Conservation (phyloP, 2,888 invertebrate genomes). For the Tribolium freemani region DNA sequence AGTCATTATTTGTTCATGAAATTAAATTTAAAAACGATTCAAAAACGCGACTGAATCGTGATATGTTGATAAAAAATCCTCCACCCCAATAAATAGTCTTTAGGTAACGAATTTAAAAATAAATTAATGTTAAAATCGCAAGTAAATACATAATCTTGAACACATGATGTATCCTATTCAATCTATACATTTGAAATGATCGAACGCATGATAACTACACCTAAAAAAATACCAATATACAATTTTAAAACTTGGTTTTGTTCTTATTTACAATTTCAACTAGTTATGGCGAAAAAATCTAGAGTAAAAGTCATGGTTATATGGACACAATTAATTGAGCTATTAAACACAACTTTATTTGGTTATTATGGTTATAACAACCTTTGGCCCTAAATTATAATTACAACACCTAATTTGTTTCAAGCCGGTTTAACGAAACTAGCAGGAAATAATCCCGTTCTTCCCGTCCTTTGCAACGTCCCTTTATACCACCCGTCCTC, state of each 20-base stretch:
- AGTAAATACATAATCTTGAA: conserved; percentile 43
- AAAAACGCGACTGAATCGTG: background rate
- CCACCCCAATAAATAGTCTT: conserved; percentile 34
- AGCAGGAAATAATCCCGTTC: conserved; percentile 94
- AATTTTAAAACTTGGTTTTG: conserved; percentile 8
- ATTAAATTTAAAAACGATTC: background rate
- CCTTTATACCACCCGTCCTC: conserved; percentile 98
- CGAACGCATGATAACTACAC: background rate
- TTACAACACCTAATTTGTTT: background rate
- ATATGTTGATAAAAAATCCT: conserved; percentile 27
- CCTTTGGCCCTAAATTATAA: conserved; percentile 1
- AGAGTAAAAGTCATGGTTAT: conserved; percentile 33
- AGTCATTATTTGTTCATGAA: conserved; percentile 18
- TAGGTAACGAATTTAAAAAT: conserved; percentile 40
- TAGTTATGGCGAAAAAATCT: conserved; percentile 27
- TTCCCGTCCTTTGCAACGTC: conserved; percentile 89
- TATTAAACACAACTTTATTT: conserved; percentile 33
- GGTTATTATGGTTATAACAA: conserved; percentile 29
- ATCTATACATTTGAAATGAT: conserved; percentile 32
- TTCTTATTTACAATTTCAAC: conserved; percentile 24
- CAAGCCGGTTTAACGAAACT: conserved; percentile 79
- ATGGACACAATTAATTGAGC: conserved; percentile 40
- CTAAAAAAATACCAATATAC: conserved; percentile 39
- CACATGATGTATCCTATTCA: conserved; percentile 45
- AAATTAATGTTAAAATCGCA: conserved; percentile 32